Percentiles rank a stretch among this genome's conserved stretches.
phyloP scores from a whole-genome alignment of 1,140 invertebrate species.

The Pogonomyrmex barbatus region DNA sequence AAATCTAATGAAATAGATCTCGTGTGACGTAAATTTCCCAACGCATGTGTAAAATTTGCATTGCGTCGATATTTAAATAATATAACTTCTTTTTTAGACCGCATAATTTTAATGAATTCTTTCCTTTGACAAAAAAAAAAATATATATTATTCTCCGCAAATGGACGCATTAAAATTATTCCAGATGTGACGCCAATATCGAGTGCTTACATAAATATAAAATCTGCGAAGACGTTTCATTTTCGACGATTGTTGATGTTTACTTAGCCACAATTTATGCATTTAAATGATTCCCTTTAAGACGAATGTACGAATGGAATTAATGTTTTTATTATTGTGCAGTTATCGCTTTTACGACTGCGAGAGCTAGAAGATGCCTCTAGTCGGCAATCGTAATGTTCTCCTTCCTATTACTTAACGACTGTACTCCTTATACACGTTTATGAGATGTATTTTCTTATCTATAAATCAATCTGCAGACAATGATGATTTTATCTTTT shows the following conservation, averaged over 20 bases:
- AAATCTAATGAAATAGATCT: slow-evolving; percentile 5
- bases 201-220: neutral
- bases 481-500: neutral
- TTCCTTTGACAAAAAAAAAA: neutral
- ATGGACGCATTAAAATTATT: neutral
- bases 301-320: neutral
- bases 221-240: neutral
- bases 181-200: neutral
- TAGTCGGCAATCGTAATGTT: slow-evolving; percentile 1
- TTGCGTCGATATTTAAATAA: neutral
- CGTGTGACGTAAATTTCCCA: slow-evolving; percentile 13
- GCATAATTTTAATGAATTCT: neutral
- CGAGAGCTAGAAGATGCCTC: neutral
- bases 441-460: slow-evolving; percentile 11
- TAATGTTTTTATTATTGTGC: slow-evolving; percentile 3
- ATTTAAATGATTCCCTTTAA: neutral
- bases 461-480: neutral
- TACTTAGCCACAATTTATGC: neutral
- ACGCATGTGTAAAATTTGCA: neutral
- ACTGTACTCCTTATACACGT: slow-evolving; percentile 10
- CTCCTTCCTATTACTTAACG: neutral
- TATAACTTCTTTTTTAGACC: neutral
- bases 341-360: neutral
- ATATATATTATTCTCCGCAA: neutral
- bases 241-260: slow-evolving; percentile 3